phyloP scores from a whole-genome alignment of 2,797 vertebrate genomes.

The Anisognathus igniventris region DNA sequence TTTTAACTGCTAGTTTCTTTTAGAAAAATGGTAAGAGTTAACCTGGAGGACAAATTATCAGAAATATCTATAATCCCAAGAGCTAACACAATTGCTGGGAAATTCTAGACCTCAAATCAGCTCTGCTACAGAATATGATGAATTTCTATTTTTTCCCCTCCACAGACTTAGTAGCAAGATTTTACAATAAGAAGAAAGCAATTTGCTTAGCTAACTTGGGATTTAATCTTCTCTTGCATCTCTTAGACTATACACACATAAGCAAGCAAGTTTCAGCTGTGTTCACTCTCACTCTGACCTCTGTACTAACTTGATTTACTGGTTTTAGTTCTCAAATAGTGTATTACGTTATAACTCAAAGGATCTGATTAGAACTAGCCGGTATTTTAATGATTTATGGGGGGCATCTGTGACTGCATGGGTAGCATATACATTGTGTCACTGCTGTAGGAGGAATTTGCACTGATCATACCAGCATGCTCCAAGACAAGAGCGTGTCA shows the following conservation, averaged over 20 bases:
- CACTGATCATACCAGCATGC: conserved; percentile 13
- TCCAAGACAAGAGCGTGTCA: conserved; percentile 29
- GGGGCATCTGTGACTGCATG: conserved; percentile 30
- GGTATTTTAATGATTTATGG: conserved; percentile 63
- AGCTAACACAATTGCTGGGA: conserved; percentile 13
- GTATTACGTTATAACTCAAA: conserved; percentile 27
- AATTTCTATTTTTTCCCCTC: not conserved
- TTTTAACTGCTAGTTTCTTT: not conserved
- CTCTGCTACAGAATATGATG: not conserved
- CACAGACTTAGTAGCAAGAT: not conserved
- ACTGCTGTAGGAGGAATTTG: not conserved
- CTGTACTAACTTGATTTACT: conserved; percentile 47
- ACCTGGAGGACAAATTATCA: not conserved
- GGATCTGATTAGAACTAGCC: conserved; percentile 7
- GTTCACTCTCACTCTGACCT: conserved; percentile 33
- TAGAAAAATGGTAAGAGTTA: not conserved
- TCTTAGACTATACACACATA: not conserved
- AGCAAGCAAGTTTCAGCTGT: conserved; percentile 14
- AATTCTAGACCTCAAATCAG: conserved; percentile 19
- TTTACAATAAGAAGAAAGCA: conserved; percentile 31
- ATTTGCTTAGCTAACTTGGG: conserved; percentile 17
- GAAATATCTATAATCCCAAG: conserved; percentile 23
- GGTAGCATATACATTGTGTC: conserved; percentile 27
- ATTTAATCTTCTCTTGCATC: conserved; percentile 4
- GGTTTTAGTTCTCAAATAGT: conserved; percentile 24